Conservation (phyloP, 1,140 invertebrate species). For the Drosophila asahinai region DNA sequence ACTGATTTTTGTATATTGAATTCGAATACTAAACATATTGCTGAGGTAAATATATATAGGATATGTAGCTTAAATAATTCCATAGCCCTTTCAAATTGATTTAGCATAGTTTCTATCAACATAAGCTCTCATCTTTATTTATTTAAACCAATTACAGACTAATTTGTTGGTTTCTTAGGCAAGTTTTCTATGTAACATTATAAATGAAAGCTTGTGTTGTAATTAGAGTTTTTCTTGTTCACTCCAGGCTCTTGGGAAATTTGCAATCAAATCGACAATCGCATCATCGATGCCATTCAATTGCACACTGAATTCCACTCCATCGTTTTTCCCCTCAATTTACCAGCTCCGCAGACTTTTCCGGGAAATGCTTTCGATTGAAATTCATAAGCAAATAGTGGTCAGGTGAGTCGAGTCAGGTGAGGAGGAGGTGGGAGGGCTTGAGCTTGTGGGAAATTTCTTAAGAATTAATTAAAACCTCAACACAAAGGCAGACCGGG, state of each 20-base stretch:
- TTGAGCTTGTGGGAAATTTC: conserved; percentile 47
- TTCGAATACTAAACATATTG: too few species aligned
- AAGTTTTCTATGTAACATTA: not conserved
- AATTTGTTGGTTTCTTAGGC: not conserved
- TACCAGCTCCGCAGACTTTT: conserved; percentile 37
- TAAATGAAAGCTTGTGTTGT: not conserved
- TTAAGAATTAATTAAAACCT: conserved; percentile 72
- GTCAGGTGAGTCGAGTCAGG: conserved; percentile 6
- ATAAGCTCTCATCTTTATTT: too few species aligned
- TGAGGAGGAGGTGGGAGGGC: too few species aligned
- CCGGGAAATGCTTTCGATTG: conserved; percentile 38
- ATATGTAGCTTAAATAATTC: too few species aligned
- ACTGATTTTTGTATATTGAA: not conserved
- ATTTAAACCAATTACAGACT: not conserved
- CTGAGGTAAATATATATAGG: too few species aligned
- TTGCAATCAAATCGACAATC: conserved; percentile 25
- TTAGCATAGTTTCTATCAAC: not conserved
- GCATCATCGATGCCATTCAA: conserved; percentile 58
- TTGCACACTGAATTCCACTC: conserved; percentile 43
- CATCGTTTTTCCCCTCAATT: conserved; percentile 1
- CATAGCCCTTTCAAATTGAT: not conserved
- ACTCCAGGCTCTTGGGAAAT: conserved; percentile 31
- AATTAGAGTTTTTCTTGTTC: conserved; percentile 5
- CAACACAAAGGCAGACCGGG: conserved; percentile 57
- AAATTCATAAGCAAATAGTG: conserved; percentile 53